Conservation (phyloP, 2,113 vertebrate species). For the rat (Rattus norvegicus) region GRCr8 NC_086035.1:40429001-40429500, state of each 20-base stretch:
- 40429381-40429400: not conserved
- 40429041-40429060: not conserved
- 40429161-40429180: not conserved
- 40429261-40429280: not conserved
- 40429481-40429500: not conserved
- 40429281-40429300: not conserved
- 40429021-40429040: not conserved
- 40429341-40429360: not conserved
- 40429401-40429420: not conserved
- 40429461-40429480: not conserved
- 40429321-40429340: not conserved
- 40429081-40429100: not conserved
- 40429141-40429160: not conserved
- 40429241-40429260: not conserved
- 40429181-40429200: not conserved
- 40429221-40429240: not conserved
- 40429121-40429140: not conserved
- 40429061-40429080: not conserved
- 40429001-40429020: too few species aligned
- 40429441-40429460: not conserved
- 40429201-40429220: not conserved
- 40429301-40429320: not conserved
- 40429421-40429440: accelerated
- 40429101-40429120: not conserved
- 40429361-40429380: not conserved